phyloP scores from a whole-genome alignment of 1,140 invertebrate genomes.

The Condylostylus longicornis region DNA sequence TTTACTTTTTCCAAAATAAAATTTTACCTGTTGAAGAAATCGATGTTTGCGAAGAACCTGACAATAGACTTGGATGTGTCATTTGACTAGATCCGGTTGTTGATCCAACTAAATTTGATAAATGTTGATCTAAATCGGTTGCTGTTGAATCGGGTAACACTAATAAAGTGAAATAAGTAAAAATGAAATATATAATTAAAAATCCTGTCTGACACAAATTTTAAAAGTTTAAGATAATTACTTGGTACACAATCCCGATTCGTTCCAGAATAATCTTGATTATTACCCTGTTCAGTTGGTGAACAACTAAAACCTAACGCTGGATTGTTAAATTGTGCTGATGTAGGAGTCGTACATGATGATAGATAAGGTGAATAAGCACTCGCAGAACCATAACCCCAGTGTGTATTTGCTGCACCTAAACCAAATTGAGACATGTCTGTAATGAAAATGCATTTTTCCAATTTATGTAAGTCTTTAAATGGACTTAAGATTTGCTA shows the following conservation, averaged over 20 bases:
- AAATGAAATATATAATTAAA: too few relatives aligned
- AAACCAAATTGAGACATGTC: slow-evolving; percentile 65
- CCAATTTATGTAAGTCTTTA: too few relatives aligned
- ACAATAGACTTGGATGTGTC: slow-evolving; percentile 29
- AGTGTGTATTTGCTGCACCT: slow-evolving; percentile 62
- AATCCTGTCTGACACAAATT: too few relatives aligned
- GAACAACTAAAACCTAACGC: slow-evolving; percentile 46
- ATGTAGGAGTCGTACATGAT: slow-evolving; percentile 48
- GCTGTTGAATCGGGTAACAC: slow-evolving; percentile 59
- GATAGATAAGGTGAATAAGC: slow-evolving; percentile 62
- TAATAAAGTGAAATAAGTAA: slow-evolving; percentile 21
- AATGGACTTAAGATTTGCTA: background rate
- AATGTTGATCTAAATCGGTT: slow-evolving; percentile 58
- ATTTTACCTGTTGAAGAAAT: slow-evolving; percentile 34
- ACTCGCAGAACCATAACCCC: slow-evolving; percentile 66
- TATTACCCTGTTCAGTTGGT: slow-evolving; percentile 51
- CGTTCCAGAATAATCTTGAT: slow-evolving; percentile 46
- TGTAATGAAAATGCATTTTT: slow-evolving; percentile 33
- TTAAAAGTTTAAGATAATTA: too few relatives aligned
- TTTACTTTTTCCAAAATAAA: too few relatives aligned
- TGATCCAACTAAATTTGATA: slow-evolving; percentile 50
- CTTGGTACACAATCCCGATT: slow-evolving; percentile 32
- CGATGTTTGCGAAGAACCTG: slow-evolving; percentile 23
- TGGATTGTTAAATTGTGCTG: slow-evolving; percentile 49
- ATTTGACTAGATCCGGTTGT: slow-evolving; percentile 35